Conservation (phyloP, 2,888 invertebrate genomes). For the Erebia ligea region DNA sequence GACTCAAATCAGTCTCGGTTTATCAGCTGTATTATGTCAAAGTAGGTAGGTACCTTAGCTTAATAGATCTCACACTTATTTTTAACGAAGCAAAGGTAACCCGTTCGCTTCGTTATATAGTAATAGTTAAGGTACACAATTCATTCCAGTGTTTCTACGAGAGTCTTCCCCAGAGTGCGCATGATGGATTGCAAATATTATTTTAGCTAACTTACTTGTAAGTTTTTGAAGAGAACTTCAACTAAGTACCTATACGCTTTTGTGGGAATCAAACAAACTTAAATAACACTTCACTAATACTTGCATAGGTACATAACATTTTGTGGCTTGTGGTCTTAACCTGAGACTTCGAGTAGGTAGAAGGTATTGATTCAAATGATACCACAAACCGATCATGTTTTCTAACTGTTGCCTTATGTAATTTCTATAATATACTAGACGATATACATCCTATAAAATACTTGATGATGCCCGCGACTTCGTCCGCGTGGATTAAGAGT, state of each 20-base stretch:
- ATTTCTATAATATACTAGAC: too few species aligned
- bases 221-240: constrained; percentile 1
- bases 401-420: constrained; percentile 30
- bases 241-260: background rate
- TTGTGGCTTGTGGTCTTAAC: constrained; percentile 40
- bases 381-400: constrained; percentile 41
- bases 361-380: constrained; percentile 30
- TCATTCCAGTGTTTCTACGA: background rate
- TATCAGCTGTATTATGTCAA: too few species aligned
- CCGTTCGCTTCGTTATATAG: background rate
- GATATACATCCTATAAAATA: too few species aligned
- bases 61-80: too few species aligned
- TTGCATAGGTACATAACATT: constrained; percentile 31
- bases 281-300: constrained; percentile 30
- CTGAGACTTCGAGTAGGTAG: constrained; percentile 28
- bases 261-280: constrained; percentile 21
- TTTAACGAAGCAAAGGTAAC: background rate
- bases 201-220: constrained; percentile 6
- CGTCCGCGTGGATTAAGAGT: too few species aligned
- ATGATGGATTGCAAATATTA: constrained; percentile 7
- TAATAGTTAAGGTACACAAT: background rate
- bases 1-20: too few species aligned
- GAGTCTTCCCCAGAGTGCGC: background rate
- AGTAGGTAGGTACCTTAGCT: too few species aligned
- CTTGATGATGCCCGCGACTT: too few species aligned